A percentile compares a stretch with the other conserved stretches of the same genome.
phyloP scores from a whole-genome alignment of 2,888 invertebrate species.

The Biston betularia region DNA sequence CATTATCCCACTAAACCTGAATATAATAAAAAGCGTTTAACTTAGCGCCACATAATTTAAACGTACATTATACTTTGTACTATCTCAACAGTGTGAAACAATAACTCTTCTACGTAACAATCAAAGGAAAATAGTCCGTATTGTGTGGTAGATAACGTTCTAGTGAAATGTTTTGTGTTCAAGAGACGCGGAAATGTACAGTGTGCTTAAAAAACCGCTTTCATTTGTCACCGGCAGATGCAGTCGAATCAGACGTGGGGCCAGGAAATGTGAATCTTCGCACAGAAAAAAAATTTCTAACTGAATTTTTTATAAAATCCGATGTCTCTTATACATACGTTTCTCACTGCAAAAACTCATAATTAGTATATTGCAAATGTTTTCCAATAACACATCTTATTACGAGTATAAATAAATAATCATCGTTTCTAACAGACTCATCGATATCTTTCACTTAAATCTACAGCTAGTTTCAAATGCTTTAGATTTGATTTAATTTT shows the following conservation, averaged over 20 bases:
- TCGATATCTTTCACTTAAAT: no score
- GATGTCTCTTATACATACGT: no score
- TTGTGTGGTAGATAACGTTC: conserved; percentile 39
- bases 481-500: no score
- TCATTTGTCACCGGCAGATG: conserved; percentile 84
- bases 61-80: conserved; percentile 72
- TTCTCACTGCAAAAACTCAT: no score
- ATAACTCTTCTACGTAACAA: conserved; percentile 44
- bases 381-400: no score
- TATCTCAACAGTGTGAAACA: conserved; percentile 55
- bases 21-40: conserved; percentile 66
- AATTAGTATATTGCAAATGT: no score
- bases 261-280: conserved; percentile 49
- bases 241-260: conserved; percentile 72
- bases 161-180: conserved; percentile 42
- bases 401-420: no score
- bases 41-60: conserved; percentile 73
- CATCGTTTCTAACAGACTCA: no score
- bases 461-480: no score
- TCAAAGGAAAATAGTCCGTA: conserved; percentile 50
- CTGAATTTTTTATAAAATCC: no score
- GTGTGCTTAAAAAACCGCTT: conserved; percentile 83
- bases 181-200: conserved; percentile 65
- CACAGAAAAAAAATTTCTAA: not conserved
- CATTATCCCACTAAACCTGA: conserved; percentile 38